A percentile compares a stretch with the other conserved stretches of the same genome.
phyloP scores from a whole-genome alignment of 1,140 invertebrate genomes.

The Berghia stephanieae region DNA sequence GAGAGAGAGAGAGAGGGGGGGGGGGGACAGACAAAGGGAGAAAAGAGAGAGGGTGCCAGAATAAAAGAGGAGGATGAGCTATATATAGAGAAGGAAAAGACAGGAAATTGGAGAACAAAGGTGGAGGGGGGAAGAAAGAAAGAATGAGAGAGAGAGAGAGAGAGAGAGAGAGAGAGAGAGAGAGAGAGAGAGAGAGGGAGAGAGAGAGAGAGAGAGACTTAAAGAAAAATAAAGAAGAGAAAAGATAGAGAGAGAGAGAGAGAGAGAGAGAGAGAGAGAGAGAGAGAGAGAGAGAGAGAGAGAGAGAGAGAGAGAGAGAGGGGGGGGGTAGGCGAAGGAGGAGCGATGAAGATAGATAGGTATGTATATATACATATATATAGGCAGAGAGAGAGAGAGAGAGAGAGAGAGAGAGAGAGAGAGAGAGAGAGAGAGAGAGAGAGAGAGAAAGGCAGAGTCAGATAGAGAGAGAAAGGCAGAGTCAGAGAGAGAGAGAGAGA shows the following conservation, averaged over 20 bases:
- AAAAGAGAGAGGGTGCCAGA: too few species aligned
- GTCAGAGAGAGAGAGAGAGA: neutral
- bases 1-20: too few species aligned
- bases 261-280: constrained; percentile 7
- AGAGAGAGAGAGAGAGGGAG: neutral
- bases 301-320: constrained; percentile 5
- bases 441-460: neutral
- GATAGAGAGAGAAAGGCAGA: too few species aligned
- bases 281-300: constrained; percentile 24
- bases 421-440: neutral
- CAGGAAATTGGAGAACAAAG: too few species aligned
- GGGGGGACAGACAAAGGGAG: too few species aligned
- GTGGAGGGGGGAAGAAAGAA: too few species aligned
- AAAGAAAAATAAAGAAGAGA: neutral
- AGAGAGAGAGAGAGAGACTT: neutral
- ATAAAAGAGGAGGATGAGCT: too few species aligned
- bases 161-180: neutral
- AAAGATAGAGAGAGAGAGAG: neutral
- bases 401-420: neutral
- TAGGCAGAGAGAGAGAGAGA: neutral
- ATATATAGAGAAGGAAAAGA: too few species aligned
- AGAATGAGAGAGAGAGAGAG: too few species aligned
- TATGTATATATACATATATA: neutral
- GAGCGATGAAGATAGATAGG: neutral
- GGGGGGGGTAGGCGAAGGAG: neutral